phyloP scores from a whole-genome alignment of 2,888 invertebrate genomes.

The Eledone cirrhosa region DNA sequence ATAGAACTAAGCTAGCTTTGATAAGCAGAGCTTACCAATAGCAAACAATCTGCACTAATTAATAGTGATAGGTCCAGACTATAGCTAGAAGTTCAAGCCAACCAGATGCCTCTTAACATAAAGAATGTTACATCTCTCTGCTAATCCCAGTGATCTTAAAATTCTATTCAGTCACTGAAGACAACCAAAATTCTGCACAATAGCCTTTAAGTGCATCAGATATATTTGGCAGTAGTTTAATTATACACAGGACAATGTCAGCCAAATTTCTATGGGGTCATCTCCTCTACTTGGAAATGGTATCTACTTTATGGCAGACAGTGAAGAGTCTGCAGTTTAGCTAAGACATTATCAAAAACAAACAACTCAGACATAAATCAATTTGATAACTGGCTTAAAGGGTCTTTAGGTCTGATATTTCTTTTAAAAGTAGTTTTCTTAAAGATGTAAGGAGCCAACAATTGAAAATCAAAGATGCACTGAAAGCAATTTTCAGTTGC shows the following conservation, averaged over 20 bases:
- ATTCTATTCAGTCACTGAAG: slow-evolving; percentile 17
- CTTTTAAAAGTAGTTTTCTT: not conserved
- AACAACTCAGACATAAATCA: slow-evolving; percentile 5
- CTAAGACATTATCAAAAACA: slow-evolving; percentile 6
- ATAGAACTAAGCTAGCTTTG: slow-evolving; percentile 20
- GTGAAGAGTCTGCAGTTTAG: slow-evolving; percentile 24
- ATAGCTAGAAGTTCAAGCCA: too few relatives aligned
- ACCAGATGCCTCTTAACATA: too few relatives aligned
- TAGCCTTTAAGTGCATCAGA: slow-evolving; percentile 22
- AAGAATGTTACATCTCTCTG: too few relatives aligned
- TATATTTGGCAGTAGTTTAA: slow-evolving; percentile 24
- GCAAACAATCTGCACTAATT: slow-evolving; percentile 24
- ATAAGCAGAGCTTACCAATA: slow-evolving; percentile 25
- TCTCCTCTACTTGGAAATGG: not conserved
- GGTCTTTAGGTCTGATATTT: slow-evolving; percentile 15
- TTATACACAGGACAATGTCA: slow-evolving; percentile 19
- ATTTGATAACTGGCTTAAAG: not conserved
- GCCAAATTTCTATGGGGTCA: slow-evolving; percentile 20
- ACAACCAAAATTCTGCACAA: slow-evolving; percentile 22
- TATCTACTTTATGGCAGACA: not conserved
- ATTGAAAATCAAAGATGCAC: too few relatives aligned
- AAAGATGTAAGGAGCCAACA: too few relatives aligned
- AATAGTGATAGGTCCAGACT: slow-evolving; percentile 6
- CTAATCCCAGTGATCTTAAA: too few relatives aligned
- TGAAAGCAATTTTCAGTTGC: too few relatives aligned